These are phyloP conservation scores for Garrulus glandarius DNA, from an alignment of 2,797 vertebrate species.

Conservation along the genomic window DNA sequence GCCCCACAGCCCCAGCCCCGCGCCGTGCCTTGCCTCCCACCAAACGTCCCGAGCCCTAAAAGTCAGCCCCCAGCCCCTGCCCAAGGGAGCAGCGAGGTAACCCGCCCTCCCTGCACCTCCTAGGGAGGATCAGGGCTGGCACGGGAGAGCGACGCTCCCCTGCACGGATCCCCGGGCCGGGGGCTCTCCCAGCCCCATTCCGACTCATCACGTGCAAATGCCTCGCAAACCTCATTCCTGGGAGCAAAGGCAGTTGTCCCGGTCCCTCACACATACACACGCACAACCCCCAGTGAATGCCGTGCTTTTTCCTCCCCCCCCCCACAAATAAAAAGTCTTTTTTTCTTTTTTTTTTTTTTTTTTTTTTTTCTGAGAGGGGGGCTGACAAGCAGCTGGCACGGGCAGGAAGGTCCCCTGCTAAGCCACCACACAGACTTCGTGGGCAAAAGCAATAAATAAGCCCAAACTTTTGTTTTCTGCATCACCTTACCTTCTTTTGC, in stretches of 20 bases:
- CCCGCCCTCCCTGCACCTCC: neutral
- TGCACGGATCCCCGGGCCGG: neutral
- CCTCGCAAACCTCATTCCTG: neutral
- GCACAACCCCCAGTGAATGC: neutral
- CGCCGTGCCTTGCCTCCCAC: neutral
- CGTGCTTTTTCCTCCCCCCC: neutral
- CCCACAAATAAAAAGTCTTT: neutral
- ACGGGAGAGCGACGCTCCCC: neutral
- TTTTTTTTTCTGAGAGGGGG: neutral
- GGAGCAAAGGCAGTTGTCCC: neutral
- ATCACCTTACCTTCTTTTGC: conserved; percentile 92
- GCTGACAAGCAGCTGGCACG: neutral
- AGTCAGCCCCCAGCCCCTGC: neutral
- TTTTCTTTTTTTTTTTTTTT: neutral
- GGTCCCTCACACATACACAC: neutral
- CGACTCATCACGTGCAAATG: neutral
- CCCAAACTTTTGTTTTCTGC: conserved; percentile 82
- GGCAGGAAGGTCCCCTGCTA: neutral
- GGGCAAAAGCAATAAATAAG: conserved; percentile 65
- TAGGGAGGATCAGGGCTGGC: neutral
- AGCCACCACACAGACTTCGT: neutral
- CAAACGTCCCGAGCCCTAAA: neutral
- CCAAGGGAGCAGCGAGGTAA: too few relatives aligned
- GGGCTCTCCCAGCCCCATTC: neutral
- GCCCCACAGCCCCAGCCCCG: neutral